Percentiles rank a stretch among this genome's conserved stretches.
These are phyloP conservation scores for Ornithoptera priamus DNA, from an alignment of 2,888 invertebrate genomes.

Conservation along the genomic window DNA sequence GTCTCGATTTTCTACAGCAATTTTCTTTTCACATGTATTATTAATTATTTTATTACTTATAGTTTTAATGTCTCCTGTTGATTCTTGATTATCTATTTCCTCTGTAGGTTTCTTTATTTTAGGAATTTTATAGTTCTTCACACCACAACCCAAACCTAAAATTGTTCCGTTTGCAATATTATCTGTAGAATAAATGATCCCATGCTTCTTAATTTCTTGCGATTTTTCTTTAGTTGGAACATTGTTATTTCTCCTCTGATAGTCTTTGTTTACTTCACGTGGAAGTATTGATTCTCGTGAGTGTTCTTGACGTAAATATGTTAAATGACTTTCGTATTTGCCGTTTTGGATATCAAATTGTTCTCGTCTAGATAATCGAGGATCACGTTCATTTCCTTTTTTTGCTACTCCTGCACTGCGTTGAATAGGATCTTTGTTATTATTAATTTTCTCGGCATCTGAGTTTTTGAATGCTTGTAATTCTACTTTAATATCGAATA, in stretches of 20 bases:
- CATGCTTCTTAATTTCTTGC: conserved; percentile 42
- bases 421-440: neutral
- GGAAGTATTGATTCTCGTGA: conserved; percentile 13
- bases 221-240: conserved; percentile 37
- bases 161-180: conserved; percentile 66
- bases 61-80: neutral
- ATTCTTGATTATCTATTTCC: conserved; percentile 31
- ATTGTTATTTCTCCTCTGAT: conserved; percentile 37
- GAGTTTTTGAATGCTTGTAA: conserved; percentile 52
- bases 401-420: conserved; percentile 27
- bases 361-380: conserved; percentile 24
- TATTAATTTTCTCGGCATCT: conserved; percentile 28
- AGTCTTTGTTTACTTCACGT: conserved; percentile 14
- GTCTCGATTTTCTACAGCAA: conserved; percentile 24
- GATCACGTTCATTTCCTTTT: conserved; percentile 29
- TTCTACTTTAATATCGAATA: conserved; percentile 65
- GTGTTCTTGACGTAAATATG: conserved; percentile 6
- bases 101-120: conserved; percentile 64
- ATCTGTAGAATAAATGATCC: conserved; percentile 68
- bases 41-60: neutral
- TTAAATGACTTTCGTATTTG: conserved; percentile 2
- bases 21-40: conserved; percentile 27
- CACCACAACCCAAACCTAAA: conserved; percentile 63
- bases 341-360: conserved; percentile 11
- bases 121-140: conserved; percentile 74